Conservation (phyloP, 2,797 vertebrate species). For the Graptemys geographica region DNA sequence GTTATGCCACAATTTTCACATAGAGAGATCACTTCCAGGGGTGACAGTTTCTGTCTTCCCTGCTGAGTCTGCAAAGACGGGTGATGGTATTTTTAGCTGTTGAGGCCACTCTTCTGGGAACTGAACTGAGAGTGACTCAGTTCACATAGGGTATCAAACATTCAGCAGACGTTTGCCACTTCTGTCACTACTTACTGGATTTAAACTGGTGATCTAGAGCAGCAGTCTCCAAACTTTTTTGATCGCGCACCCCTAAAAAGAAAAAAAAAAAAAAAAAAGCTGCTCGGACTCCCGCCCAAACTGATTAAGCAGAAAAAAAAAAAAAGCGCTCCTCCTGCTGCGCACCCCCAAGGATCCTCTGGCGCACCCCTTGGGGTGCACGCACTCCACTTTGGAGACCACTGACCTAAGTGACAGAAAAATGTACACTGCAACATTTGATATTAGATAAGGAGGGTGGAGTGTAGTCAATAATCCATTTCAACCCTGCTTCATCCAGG, state of each 20-base stretch:
- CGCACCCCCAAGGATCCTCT: too few species aligned
- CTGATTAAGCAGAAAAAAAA: too few species aligned
- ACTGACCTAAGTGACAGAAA: not conserved
- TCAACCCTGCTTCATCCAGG: not conserved
- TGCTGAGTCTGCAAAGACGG: not conserved
- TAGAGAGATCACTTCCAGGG: not conserved
- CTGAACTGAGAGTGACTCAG: not conserved
- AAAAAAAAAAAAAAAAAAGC: too few species aligned
- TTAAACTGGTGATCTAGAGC: not conserved
- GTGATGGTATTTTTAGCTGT: not conserved
- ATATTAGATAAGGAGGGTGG: not conserved
- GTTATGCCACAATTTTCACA: not conserved
- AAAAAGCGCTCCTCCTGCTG: too few species aligned
- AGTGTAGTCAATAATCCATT: not conserved
- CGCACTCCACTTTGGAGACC: too few species aligned
- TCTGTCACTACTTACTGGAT: not conserved
- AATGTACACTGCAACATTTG: not conserved
- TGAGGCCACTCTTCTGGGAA: not conserved
- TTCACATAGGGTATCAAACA: not conserved
- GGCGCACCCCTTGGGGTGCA: too few species aligned
- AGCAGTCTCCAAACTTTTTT: too few species aligned
- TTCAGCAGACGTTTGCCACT: not conserved
- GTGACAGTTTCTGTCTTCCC: not conserved
- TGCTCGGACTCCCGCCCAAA: too few species aligned
- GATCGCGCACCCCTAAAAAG: too few species aligned